phyloP scores from a whole-genome alignment of 2,113 vertebrate species.

The Heterochromis multidens region DNA sequence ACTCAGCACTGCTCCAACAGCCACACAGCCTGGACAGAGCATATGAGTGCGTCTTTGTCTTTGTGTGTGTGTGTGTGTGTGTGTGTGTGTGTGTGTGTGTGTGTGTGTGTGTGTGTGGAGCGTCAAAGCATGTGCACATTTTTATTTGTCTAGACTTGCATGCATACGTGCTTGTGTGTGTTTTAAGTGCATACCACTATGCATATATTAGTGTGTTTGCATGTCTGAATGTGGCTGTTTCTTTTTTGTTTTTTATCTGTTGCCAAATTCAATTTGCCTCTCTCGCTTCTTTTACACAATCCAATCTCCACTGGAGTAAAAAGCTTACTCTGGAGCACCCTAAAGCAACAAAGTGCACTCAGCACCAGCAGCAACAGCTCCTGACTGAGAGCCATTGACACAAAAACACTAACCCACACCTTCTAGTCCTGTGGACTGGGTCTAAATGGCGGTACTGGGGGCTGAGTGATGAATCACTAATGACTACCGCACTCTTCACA shows the following conservation, averaged over 20 bases:
- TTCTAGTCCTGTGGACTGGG: conserved; percentile 16
- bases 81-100: too few relatives aligned
- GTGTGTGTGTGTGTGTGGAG: not conserved
- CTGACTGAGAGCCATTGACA: conserved; percentile 43
- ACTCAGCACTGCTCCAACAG: conserved; percentile 47
- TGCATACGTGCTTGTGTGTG: not conserved
- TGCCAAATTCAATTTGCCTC: conserved; percentile 22
- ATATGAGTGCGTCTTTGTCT: not conserved
- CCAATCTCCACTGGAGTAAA: conserved; percentile 31
- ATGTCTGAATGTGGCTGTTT: not conserved
- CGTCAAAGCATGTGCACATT: not conserved
- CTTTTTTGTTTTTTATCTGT: not conserved
- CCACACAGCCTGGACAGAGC: conserved; percentile 33
- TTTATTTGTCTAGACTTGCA: not conserved
- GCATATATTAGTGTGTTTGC: not conserved
- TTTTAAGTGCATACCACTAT: not conserved
- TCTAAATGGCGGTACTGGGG: conserved; percentile 49
- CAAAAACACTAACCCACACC: conserved; percentile 61
- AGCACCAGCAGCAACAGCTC: conserved; percentile 2
- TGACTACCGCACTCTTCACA: conserved; percentile 53
- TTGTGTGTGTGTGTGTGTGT: not conserved
- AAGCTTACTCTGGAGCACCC: conserved; percentile 28
- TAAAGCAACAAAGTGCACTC: conserved; percentile 52
- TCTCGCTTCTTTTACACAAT: conserved; percentile 11
- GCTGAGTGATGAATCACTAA: conserved; percentile 56